Base-by-base conservation (phyloP, 2,888 invertebrate genomes). In the Eurytoma californica region DNA sequence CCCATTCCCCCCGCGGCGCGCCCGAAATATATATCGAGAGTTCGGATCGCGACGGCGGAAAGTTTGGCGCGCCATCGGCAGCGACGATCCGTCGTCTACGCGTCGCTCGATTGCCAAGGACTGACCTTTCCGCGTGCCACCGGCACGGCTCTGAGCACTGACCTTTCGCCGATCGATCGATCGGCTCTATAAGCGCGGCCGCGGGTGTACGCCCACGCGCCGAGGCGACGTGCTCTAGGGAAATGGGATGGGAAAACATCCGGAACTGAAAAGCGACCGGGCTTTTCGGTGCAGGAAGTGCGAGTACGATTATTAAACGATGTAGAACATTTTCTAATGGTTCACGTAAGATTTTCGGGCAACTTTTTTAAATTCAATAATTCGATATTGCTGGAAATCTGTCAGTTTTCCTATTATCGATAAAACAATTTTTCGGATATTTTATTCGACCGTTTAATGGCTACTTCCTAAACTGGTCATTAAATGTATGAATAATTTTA, bases 121-220 rank as follows among this genome's bases (percentile, higher is more conserved):
- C 79, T 82, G 82, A 80, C 82, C 82, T 82, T 82, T 79, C 3
- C 13, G 69, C 18, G 57, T n/a, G 51, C 12, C 12, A 2, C 3
- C 14, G 12, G 0, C 20, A 24, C 24, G 24, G 20, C 47, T 24
- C 39, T 72, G 70, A 74, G 63, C 80, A 70, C 77, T 68, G 70
- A 77, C 73, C 78, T 74, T 74, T 58, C 12, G 53, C 63, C 57
- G 24, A 63, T 70, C 75, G 78, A 78, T 78, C 82, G 82, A 82
- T 82, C 82, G 82, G 79, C 68, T 72, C 81, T 76, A 58, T 78
- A 20, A 4, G 68, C 70, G 78, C 65, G 53, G 53, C 53, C 16
- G 53, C 53, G 14, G n/a, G n/a, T 12, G 53, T 53, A 53, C n/a
- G n/a, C n/a, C 14, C n/a, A 53, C 16, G 53, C 14, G 53, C n/a